phyloP scores from a whole-genome alignment of 2,888 invertebrate genomes.

The Noctuana brunneofusca region DNA sequence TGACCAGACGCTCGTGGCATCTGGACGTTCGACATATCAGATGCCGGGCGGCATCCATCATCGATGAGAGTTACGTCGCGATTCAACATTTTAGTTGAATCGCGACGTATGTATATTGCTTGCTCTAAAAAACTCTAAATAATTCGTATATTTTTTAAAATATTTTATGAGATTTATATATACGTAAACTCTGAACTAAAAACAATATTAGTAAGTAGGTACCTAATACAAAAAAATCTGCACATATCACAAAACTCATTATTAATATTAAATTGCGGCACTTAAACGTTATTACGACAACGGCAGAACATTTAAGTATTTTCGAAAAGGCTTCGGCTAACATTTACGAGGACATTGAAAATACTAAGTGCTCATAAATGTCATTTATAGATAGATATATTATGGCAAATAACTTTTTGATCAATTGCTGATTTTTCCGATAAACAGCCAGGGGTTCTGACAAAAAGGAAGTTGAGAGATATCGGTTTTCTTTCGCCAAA shows the following conservation, averaged over 20 bases:
- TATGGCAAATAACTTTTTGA: constrained; percentile 1
- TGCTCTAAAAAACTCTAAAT: no score
- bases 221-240: no score
- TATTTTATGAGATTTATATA: no score
- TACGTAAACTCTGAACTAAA: no score
- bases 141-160: no score
- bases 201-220: no score
- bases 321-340: constrained; percentile 9
- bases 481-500: not conserved
- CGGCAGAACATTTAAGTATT: constrained; percentile 14
- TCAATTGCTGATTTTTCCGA: constrained; percentile 14
- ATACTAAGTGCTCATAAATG: constrained; percentile 18
- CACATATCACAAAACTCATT: no score
- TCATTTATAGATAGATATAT: not conserved
- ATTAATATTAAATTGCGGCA: not conserved
- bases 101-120: constrained; percentile 1
- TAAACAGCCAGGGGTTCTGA: constrained; percentile 1
- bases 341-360: constrained; percentile 26
- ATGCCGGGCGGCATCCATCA: constrained; percentile 9
- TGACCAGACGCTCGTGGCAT: constrained; percentile 1
- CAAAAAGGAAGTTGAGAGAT: not conserved
- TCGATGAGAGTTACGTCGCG: not conserved
- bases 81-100: not conserved
- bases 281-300: constrained; percentile 3
- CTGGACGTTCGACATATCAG: constrained; percentile 12